Evolutionary conservation across 2,797 vertebrate genomes (phyloP).

Genomic region (Catamblyrhynchus diadema): DNA sequence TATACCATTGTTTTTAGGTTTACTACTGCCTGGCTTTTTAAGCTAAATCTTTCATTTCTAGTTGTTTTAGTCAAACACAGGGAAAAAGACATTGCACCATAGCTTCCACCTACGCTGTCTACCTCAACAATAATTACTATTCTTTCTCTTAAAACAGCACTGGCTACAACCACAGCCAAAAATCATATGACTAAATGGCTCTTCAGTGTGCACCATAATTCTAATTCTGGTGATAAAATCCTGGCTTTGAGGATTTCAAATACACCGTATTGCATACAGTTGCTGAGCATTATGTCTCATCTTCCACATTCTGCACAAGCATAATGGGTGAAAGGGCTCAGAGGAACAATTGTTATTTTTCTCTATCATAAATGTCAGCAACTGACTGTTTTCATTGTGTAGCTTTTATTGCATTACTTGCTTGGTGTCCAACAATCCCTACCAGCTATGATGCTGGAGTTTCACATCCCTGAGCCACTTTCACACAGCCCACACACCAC

Average conservation of each 20-base stretch:
- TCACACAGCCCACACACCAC: constrained; percentile 42
- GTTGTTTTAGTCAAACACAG: not conserved
- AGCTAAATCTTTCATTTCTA: not conserved
- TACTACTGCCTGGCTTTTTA: not conserved
- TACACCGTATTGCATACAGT: not conserved
- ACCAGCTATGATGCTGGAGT: not conserved
- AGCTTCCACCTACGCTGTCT: not conserved
- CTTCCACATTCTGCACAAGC: not conserved
- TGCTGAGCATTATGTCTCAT: not conserved
- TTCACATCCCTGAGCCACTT: constrained; percentile 18
- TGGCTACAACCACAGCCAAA: not conserved
- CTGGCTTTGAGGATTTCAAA: not conserved
- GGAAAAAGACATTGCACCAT: not conserved
- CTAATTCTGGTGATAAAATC: not conserved
- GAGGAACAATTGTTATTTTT: not conserved
- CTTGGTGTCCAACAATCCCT: not conserved
- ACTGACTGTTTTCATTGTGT: not conserved
- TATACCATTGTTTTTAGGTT: not conserved
- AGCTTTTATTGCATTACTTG: not conserved
- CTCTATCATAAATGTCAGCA: not conserved
- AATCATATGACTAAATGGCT: not conserved
- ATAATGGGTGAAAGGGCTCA: not conserved
- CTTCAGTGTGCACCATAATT: not conserved
- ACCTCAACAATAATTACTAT: not conserved
- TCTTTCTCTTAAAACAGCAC: not conserved